A percentile compares a stretch with the other conserved stretches of the same genome.
Evolutionary conservation across 2,888 invertebrate genomes (phyloP).

Genomic region (Sinodicranocentrus sp.): DNA sequence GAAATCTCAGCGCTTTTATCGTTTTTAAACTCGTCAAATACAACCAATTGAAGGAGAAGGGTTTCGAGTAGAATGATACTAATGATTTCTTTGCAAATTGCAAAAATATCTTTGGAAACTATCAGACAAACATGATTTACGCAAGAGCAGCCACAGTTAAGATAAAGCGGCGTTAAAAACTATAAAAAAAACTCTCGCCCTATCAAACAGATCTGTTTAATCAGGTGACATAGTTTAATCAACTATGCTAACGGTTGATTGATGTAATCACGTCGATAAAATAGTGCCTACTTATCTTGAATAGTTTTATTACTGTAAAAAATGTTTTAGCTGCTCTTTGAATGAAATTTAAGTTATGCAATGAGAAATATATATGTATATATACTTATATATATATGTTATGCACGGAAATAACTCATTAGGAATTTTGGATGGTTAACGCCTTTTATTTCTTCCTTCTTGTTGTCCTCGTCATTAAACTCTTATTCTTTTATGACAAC

Average conservation of each 20-base stretch:
- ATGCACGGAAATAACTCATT: conserved; percentile 7
- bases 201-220: conserved; percentile 37
- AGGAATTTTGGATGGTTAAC: conserved; percentile 26
- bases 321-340: too few relatives aligned
- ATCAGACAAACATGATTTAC: too few relatives aligned
- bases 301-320: too few relatives aligned
- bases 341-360: conserved; percentile 6
- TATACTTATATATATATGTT: too few relatives aligned
- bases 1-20: neutral
- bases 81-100: too few relatives aligned
- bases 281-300: neutral
- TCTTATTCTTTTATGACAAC: neutral
- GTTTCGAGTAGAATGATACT: too few relatives aligned
- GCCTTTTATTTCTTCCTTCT: conserved; percentile 23
- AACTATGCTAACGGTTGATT: conserved; percentile 32
- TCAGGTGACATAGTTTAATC: conserved; percentile 62
- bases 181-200: too few relatives aligned
- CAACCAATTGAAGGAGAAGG: too few relatives aligned
- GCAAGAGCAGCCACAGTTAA: too few relatives aligned
- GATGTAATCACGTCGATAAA: conserved; percentile 47
- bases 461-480: neutral
- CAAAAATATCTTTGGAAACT: too few relatives aligned
- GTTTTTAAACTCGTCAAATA: neutral
- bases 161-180: too few relatives aligned
- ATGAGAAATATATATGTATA: neutral